Conservation (phyloP, 2,113 vertebrate species). For the Notarius lentiginosus region DNA sequence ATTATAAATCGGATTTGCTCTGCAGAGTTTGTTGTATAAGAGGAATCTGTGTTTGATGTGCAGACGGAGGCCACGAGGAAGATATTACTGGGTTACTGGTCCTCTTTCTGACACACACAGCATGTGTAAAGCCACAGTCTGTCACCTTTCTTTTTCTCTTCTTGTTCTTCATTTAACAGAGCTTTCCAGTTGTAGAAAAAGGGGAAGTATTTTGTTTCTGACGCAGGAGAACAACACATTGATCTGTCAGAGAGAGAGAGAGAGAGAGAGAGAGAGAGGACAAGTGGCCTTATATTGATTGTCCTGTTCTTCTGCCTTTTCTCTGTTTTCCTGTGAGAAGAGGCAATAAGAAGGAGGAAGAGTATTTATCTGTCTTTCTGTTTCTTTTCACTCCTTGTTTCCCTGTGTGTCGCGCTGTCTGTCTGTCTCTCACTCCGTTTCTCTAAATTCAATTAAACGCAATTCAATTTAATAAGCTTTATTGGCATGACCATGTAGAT, state of each 20-base stretch:
- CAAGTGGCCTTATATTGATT: slow-evolving; percentile 18
- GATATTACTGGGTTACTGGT: background rate
- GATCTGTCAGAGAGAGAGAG: background rate
- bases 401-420: background rate
- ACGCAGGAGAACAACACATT: slow-evolving; percentile 6
- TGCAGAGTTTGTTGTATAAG: too few species aligned
- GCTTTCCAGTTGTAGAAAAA: background rate
- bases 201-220: background rate
- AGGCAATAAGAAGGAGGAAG: too few species aligned
- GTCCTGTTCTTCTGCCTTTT: background rate
- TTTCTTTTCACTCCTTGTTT: background rate
- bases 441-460: background rate
- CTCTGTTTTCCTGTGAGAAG: background rate
- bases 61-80: background rate
- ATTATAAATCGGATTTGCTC: too few species aligned
- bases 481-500: background rate
- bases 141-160: background rate
- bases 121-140: background rate
- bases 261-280: too few species aligned
- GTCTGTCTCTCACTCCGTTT: background rate
- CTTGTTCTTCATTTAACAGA: background rate
- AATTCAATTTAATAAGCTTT: background rate
- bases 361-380: background rate
- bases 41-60: background rate
- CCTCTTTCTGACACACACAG: background rate